Conservation (phyloP, 2,888 invertebrate genomes). For the Petrolisthes manimaculis region DNA sequence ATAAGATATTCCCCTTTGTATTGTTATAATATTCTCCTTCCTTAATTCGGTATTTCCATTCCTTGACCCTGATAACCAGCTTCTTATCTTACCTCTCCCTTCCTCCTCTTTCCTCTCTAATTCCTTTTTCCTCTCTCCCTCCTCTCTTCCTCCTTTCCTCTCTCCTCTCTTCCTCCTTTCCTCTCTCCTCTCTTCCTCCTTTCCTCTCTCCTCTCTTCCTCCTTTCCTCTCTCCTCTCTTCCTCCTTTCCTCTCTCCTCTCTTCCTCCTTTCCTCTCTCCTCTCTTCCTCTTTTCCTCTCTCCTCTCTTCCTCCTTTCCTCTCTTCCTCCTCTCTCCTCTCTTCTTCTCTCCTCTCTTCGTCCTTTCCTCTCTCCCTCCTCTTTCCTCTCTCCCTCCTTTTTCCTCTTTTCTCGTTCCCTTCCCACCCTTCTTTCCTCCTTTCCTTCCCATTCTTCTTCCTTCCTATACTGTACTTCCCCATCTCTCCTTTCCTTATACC, state of each 20-base stretch:
- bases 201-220: neutral
- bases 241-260: neutral
- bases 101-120: neutral
- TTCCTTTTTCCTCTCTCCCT: neutral
- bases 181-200: neutral
- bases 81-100: neutral
- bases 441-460: neutral
- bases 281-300: slow-evolving; percentile 1
- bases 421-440: neutral
- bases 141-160: neutral
- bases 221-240: slow-evolving; percentile 25
- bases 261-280: neutral
- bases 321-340: neutral
- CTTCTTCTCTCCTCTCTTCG: neutral
- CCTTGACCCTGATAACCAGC: too few relatives aligned
- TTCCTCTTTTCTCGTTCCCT: neutral
- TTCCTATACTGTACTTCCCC: too few relatives aligned
- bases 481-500: neutral
- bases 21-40: too few relatives aligned
- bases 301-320: neutral
- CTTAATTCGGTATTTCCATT: too few relatives aligned
- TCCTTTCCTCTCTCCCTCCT: neutral
- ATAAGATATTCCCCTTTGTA: too few relatives aligned
- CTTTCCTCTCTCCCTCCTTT: neutral
- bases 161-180: neutral